Conservation (phyloP, 2,888 invertebrate genomes). For the Pristionchus entomophagus region DNA sequence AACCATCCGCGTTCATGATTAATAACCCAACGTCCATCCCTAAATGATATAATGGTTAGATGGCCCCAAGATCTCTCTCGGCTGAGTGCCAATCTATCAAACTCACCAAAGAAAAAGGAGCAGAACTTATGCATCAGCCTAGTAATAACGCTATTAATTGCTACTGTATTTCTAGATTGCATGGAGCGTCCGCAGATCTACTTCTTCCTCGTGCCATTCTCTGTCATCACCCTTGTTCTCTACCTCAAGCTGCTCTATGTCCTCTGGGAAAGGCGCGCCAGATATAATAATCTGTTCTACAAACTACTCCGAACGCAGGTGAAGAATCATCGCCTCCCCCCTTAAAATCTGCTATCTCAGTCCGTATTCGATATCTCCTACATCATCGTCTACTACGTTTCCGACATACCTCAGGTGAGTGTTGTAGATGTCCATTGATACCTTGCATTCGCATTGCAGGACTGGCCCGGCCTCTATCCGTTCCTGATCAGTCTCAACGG, state of each 20-base stretch:
- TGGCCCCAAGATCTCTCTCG: too few relatives aligned
- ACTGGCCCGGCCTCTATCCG: not conserved
- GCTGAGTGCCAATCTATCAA: too few relatives aligned
- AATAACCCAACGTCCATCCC: too few relatives aligned
- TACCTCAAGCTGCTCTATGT: not conserved
- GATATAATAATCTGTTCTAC: not conserved
- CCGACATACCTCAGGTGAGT: not conserved
- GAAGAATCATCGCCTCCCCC: fast-evolving
- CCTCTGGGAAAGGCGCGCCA: not conserved
- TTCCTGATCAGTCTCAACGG: not conserved
- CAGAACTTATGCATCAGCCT: too few relatives aligned
- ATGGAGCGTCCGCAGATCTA: constrained; percentile 20
- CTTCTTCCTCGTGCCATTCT: not conserved
- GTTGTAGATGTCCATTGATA: not conserved
- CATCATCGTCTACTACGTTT: not conserved
- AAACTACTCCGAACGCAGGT: not conserved
- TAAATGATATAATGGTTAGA: too few relatives aligned
- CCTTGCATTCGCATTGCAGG: too few relatives aligned
- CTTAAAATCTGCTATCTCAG: not conserved
- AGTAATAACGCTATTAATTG: too few relatives aligned
- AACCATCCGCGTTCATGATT: too few relatives aligned
- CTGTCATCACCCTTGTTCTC: not conserved
- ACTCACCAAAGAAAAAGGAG: too few relatives aligned
- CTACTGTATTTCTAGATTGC: too few relatives aligned
- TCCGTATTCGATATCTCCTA: not conserved